Percentiles rank a stretch among this genome's conserved stretches.
Evolutionary conservation across 2,113 vertebrate species (phyloP).

Genomic region (Brienomyrus longianalis): DNA sequence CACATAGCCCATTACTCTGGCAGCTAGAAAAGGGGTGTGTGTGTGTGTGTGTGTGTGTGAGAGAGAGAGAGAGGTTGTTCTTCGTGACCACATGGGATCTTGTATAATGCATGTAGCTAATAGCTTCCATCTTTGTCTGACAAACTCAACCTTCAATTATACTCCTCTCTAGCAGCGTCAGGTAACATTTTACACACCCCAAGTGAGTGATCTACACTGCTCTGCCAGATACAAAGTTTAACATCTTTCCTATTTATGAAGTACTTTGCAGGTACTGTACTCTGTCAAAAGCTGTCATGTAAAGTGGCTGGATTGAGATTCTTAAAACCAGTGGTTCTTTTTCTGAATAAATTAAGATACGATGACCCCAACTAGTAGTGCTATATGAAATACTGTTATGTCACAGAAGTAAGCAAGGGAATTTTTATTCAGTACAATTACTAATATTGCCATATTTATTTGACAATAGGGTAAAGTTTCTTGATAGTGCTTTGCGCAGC

Average conservation of each 20-base stretch:
- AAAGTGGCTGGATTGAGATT: constrained; percentile 46
- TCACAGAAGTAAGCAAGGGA: background rate
- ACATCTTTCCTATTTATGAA: constrained; percentile 46
- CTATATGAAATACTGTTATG: background rate
- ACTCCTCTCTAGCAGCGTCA: constrained; percentile 12
- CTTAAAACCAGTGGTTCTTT: constrained; percentile 32
- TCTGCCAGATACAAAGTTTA: constrained; percentile 31
- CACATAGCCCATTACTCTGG: background rate
- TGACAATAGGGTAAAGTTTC: no score
- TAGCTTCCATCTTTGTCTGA: constrained; percentile 25
- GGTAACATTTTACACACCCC: constrained; percentile 13
- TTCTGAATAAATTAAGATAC: constrained; percentile 38
- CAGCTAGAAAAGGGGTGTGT: background rate
- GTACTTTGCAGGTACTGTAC: constrained; percentile 37
- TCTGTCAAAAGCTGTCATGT: constrained; percentile 41
- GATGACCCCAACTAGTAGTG: constrained; percentile 5
- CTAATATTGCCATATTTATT: background rate
- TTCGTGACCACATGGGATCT: constrained; percentile 20
- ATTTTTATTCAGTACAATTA: background rate
- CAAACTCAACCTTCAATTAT: constrained; percentile 26
- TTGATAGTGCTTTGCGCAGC: background rate
- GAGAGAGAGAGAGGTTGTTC: background rate
- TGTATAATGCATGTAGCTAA: constrained; percentile 15
- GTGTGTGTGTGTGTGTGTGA: background rate
- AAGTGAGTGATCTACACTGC: constrained; percentile 28